Percentiles rank a stretch among this genome's conserved stretches.
These are phyloP conservation scores for Phalloptychus januarius DNA, from an alignment of 2,797 vertebrate genomes.

Conservation along the genomic window DNA sequence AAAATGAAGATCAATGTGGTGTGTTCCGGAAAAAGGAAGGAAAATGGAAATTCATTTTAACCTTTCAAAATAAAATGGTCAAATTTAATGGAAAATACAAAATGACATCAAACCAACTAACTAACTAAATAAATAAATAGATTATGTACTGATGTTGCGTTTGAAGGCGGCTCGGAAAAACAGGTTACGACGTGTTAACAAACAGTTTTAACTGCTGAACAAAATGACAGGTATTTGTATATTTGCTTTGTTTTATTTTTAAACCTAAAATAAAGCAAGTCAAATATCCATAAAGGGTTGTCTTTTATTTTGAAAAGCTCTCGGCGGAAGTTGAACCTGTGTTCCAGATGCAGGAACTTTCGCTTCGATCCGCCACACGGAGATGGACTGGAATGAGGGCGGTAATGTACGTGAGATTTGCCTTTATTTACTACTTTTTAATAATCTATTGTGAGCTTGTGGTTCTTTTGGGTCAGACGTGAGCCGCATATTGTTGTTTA, in stretches of 20 bases:
- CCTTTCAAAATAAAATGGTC: conserved; percentile 33
- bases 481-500: too few species aligned
- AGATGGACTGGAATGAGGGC: conserved; percentile 70
- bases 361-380: conserved; percentile 42
- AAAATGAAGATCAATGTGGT: conserved; percentile 3
- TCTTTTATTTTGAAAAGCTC: conserved; percentile 50
- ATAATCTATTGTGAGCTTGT: accelerated
- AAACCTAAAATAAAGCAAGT: not conserved
- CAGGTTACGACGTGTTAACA: too few species aligned
- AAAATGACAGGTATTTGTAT: too few species aligned
- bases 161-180: too few species aligned
- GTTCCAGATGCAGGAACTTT: conserved; percentile 46
- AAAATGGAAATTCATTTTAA: not conserved
- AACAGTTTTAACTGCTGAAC: too few species aligned
- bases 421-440: not conserved
- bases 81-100: not conserved
- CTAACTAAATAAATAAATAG: too few species aligned
- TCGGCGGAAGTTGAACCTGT: conserved; percentile 24
- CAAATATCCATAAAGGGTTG: not conserved
- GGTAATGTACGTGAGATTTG: conserved; percentile 45
- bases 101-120: not conserved
- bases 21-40: conserved; percentile 20
- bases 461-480: accelerated
- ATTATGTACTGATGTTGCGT: too few species aligned
- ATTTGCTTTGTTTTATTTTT: not conserved